Evolutionary conservation across 2,797 vertebrate genomes (phyloP).

Genomic region (Potorous gilbertii): DNA sequence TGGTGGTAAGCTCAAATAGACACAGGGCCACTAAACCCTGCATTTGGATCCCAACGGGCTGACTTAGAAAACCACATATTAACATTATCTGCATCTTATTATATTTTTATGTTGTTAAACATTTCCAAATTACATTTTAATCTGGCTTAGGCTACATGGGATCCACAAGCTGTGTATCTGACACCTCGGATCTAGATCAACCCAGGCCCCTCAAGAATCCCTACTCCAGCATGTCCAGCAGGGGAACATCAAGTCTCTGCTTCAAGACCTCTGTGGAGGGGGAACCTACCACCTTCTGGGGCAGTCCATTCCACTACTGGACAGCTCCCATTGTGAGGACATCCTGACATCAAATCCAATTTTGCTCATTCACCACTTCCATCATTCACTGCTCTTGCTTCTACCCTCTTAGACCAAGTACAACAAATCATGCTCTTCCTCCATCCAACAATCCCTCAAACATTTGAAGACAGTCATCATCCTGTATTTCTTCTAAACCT

Average conservation of each 20-base stretch:
- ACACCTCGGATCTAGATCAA: not conserved
- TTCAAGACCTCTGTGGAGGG: not conserved
- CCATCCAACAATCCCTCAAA: not conserved
- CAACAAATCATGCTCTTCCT: not conserved
- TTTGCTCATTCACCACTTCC: not conserved
- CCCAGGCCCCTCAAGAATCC: not conserved
- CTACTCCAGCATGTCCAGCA: not conserved
- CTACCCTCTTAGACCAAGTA: not conserved
- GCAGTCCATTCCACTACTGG: not conserved
- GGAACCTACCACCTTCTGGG: not conserved
- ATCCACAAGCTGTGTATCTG: not conserved
- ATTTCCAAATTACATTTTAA: not conserved
- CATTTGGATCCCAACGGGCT: not conserved
- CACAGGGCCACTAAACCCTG: not conserved
- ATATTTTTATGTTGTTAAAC: not conserved
- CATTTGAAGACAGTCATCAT: not conserved
- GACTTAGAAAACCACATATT: not conserved
- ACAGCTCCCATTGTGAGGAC: not conserved
- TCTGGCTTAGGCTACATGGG: not conserved
- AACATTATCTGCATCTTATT: not conserved
- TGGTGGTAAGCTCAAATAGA: not conserved
- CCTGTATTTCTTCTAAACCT: accelerated
- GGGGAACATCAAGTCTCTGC: not conserved
- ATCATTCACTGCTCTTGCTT: not conserved
- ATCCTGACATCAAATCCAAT: not conserved